Conservation (phyloP, 2,888 invertebrate genomes). For the Osmoderma eremita region DNA sequence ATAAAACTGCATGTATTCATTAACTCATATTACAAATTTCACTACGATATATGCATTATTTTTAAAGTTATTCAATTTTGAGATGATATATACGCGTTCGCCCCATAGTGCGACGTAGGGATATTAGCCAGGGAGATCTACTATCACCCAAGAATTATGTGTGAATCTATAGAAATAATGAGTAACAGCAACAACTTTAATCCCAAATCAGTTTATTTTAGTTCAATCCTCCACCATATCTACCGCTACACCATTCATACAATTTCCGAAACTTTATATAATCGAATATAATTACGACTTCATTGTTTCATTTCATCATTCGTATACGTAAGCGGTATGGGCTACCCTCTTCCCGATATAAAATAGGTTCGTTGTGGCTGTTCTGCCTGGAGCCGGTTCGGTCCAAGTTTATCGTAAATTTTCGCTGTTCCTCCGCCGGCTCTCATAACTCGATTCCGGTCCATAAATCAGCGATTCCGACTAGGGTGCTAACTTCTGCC, state of each 20-base stretch:
- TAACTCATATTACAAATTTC: no score
- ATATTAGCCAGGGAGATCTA: no score
- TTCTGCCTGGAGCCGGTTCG: no score
- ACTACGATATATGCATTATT: no score
- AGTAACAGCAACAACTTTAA: no score
- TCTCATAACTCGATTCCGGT: conserved; percentile 23
- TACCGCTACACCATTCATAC: background rate
- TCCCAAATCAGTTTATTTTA: no score
- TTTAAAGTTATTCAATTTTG: no score
- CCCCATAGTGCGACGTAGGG: no score
- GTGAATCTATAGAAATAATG: no score
- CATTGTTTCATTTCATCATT: conserved; percentile 8
- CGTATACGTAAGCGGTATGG: background rate
- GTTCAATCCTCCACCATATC: background rate
- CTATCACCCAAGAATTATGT: no score
- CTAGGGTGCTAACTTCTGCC: conserved; percentile 26
- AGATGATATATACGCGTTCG: no score
- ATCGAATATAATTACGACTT: conserved; percentile 2
- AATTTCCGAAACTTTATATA: background rate
- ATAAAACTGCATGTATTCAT: no score
- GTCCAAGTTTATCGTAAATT: conserved; percentile 12
- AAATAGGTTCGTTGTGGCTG: background rate
- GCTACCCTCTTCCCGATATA: background rate
- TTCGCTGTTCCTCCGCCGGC: background rate
- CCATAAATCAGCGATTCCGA: conserved; percentile 27